Conservation (phyloP, 2,113 vertebrate genomes). For the Psittacula cyanocephala region DNA sequence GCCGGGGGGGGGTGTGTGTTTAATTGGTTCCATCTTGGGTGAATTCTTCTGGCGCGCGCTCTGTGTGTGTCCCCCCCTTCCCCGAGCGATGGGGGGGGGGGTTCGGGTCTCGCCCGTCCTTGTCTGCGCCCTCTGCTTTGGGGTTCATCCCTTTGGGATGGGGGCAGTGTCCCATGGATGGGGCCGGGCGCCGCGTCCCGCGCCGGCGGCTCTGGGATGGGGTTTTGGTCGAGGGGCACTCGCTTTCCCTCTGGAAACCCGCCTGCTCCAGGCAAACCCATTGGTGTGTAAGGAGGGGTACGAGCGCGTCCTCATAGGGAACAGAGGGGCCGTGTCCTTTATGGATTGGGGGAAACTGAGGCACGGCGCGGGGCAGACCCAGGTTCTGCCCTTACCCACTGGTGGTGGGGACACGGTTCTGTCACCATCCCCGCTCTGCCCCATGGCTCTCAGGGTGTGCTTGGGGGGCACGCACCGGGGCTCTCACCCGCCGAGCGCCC, state of each 20-base stretch:
- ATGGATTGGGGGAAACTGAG: not conserved
- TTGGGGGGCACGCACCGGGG: not conserved
- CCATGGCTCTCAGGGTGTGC: fast-evolving
- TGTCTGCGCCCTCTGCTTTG: not conserved
- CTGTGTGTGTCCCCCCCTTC: not conserved
- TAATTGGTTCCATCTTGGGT: conserved; percentile 67
- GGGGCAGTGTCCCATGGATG: fast-evolving
- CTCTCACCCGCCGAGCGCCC: not conserved
- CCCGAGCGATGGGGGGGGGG: not conserved
- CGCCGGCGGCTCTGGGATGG: not conserved
- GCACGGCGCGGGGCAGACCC: not conserved
- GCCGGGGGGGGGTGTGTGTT: not conserved
- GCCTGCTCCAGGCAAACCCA: not conserved
- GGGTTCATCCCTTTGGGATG: not conserved
- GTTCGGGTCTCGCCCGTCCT: not conserved
- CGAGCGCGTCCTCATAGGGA: no score
- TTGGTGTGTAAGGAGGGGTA: not conserved
- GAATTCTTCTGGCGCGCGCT: conserved; percentile 27
- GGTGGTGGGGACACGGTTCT: not conserved
- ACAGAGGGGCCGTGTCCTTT: not conserved
- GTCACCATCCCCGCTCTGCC: not conserved
- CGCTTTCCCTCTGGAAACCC: not conserved
- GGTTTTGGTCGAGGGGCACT: not conserved
- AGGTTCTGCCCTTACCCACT: not conserved
- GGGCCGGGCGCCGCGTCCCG: not conserved